Evolutionary conservation across 2,113 vertebrate species (phyloP).

Genomic region (Haemorhous mexicanus): DNA sequence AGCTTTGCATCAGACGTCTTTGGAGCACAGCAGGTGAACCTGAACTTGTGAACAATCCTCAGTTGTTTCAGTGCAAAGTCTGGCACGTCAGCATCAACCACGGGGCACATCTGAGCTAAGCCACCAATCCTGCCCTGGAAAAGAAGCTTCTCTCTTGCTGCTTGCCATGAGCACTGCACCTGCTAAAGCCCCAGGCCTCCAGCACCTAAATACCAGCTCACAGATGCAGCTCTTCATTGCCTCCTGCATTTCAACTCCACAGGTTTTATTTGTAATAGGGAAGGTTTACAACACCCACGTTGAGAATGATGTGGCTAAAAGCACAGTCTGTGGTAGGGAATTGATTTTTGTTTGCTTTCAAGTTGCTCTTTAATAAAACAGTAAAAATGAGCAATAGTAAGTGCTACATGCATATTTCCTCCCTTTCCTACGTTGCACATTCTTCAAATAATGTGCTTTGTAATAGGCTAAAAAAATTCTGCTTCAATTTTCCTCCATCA

Average conservation of each 20-base stretch:
- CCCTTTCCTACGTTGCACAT: background rate
- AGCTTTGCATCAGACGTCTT: background rate
- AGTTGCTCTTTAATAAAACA: background rate
- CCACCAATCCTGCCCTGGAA: background rate
- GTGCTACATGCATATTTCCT: background rate
- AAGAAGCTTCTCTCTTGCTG: background rate
- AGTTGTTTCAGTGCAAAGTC: constrained; percentile 10
- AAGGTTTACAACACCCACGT: background rate
- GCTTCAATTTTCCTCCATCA: constrained; percentile 33
- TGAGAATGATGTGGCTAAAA: background rate
- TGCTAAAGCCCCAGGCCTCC: background rate
- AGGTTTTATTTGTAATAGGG: background rate
- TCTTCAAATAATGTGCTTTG: background rate
- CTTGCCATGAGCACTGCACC: background rate
- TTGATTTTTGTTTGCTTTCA: background rate
- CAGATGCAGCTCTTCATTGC: background rate
- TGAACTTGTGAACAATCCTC: constrained; percentile 36
- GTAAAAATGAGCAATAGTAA: background rate
- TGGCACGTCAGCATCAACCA: background rate
- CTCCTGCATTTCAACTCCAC: background rate
- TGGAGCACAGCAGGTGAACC: constrained; percentile 27
- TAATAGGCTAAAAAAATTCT: background rate
- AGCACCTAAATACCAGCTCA: background rate
- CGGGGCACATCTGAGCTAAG: background rate
- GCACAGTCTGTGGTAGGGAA: background rate